Evolutionary conservation across 2,797 vertebrate genomes (phyloP).

Genomic region (Micropoecilia bifurca): DNA sequence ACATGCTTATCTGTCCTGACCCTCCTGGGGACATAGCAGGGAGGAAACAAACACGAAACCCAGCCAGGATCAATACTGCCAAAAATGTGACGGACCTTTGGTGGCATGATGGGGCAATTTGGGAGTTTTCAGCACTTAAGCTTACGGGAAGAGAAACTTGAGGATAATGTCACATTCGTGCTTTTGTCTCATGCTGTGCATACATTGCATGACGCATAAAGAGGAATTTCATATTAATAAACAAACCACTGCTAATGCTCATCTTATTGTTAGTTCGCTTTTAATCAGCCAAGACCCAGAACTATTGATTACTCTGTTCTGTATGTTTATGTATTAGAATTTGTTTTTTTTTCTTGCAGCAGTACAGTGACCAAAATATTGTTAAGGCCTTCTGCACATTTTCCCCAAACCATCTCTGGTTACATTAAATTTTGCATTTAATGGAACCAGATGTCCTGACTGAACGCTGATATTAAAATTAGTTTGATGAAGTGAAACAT

Average conservation of each 20-base stretch:
- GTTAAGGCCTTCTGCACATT: neutral
- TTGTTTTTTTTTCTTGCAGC: neutral
- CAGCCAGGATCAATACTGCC: conserved; percentile 61
- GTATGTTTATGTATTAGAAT: neutral
- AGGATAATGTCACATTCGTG: neutral
- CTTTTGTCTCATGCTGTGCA: neutral
- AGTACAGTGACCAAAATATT: neutral
- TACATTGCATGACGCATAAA: neutral
- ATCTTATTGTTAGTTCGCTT: neutral
- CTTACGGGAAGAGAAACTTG: neutral
- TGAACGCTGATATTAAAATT: neutral
- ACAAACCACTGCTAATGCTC: neutral
- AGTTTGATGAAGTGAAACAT: neutral
- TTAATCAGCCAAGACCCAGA: neutral
- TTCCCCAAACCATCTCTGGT: neutral
- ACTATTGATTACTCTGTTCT: neutral
- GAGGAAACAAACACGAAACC: conserved; percentile 69
- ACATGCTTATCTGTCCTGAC: conserved; percentile 61
- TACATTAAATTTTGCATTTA: neutral
- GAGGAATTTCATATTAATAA: neutral
- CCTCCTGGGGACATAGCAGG: conserved; percentile 61
- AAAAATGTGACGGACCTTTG: conserved; percentile 47
- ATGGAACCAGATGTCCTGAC: neutral
- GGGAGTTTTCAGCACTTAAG: conserved; percentile 20
- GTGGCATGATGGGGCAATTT: conserved; percentile 43